These are phyloP conservation scores for Aleiodes sp. DNA, from an alignment of 1,140 invertebrate species.

Conservation along the genomic window DNA sequence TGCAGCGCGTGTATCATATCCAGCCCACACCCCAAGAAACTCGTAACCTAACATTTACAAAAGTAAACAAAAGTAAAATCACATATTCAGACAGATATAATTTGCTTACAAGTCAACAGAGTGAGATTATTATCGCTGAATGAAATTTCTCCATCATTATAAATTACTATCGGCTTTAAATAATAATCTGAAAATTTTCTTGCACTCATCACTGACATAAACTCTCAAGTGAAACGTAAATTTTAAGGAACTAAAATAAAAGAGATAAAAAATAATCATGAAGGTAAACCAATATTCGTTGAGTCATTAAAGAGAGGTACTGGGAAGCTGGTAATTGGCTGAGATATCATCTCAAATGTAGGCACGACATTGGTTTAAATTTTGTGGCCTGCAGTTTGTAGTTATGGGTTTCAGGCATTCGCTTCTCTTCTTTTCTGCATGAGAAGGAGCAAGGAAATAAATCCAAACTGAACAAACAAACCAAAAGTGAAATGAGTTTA, in stretches of 20 bases:
- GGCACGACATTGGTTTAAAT: slow-evolving; percentile 34
- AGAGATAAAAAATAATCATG: too few species aligned
- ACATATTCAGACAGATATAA: slow-evolving; percentile 17
- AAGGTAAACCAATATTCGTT: too few species aligned
- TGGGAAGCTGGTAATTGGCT: slow-evolving; percentile 35
- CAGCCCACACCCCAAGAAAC: slow-evolving; percentile 28
- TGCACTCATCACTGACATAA: too few species aligned
- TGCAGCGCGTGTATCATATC: slow-evolving; percentile 25
- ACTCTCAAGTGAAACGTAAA: too few species aligned
- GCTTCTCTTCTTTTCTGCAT: neutral
- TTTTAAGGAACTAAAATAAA: too few species aligned
- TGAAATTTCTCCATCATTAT: slow-evolving; percentile 7
- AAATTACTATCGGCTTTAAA: neutral
- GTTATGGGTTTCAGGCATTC: slow-evolving; percentile 9
- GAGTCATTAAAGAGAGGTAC: too few species aligned
- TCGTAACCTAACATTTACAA: neutral
- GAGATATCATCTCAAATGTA: slow-evolving; percentile 39
- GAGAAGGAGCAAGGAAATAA: neutral
- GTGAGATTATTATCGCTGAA: slow-evolving; percentile 18
- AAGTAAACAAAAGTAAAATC: neutral
- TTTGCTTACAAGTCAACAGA: slow-evolving; percentile 26
- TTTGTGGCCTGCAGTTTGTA: slow-evolving; percentile 2
- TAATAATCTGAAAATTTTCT: neutral
- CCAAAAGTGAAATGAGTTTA: neutral
- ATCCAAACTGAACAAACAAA: neutral